Conservation (phyloP, 2,113 vertebrate species). For the Vulpes ferrilata region DNA sequence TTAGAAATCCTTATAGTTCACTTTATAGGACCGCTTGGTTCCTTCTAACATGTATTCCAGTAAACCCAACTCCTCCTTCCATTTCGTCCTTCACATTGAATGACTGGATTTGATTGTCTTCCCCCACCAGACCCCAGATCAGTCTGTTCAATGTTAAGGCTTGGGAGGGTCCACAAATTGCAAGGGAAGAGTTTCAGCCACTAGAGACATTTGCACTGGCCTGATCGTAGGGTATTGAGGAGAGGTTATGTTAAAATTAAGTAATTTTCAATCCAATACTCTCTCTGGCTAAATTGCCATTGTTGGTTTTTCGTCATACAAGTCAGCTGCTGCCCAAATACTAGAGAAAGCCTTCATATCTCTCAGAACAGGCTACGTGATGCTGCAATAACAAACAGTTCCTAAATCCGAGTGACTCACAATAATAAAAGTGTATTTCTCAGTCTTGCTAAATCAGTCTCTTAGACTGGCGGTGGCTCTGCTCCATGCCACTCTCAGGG, state of each 20-base stretch:
- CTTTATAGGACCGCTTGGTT: not conserved
- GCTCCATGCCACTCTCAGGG: not conserved
- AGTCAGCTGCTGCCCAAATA: not conserved
- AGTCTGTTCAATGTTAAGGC: conserved; percentile 50
- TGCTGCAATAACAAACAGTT: not conserved
- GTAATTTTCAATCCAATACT: conserved; percentile 19
- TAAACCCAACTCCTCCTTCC: not conserved
- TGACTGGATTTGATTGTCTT: conserved; percentile 19
- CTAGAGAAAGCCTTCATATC: not conserved
- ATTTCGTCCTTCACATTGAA: not conserved
- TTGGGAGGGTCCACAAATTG: not conserved
- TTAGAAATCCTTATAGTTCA: not conserved
- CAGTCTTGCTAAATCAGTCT: not conserved
- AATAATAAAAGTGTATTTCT: not conserved
- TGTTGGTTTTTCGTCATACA: not conserved
- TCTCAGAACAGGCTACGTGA: not conserved
- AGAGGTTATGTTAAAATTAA: not conserved
- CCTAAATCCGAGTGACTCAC: not conserved
- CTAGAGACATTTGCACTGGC: not conserved
- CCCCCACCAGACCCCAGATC: not conserved
- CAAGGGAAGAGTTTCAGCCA: not conserved
- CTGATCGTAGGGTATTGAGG: not conserved
- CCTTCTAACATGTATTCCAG: not conserved
- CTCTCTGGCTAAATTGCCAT: not conserved
- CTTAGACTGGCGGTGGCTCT: not conserved